Evolutionary conservation across 2,797 vertebrate species (phyloP).

Genomic region (Nasua narica): DNA sequence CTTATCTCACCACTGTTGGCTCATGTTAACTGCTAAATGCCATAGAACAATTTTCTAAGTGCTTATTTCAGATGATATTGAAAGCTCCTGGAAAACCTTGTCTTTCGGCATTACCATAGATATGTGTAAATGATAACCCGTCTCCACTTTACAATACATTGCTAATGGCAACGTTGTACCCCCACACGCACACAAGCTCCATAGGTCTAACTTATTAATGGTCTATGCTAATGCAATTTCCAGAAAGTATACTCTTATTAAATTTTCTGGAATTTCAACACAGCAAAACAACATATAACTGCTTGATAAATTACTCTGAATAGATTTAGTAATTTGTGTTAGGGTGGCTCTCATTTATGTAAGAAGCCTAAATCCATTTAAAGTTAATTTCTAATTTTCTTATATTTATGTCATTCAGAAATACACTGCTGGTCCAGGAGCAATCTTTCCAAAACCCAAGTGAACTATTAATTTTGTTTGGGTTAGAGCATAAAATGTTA

Average conservation of each 20-base stretch:
- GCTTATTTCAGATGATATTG: conserved; percentile 53
- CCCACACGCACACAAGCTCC: conserved; percentile 63
- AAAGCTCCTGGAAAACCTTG: conserved; percentile 31
- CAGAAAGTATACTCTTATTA: conserved; percentile 78
- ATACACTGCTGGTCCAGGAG: conserved; percentile 59
- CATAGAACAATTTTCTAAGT: conserved; percentile 15
- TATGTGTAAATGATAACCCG: conserved; percentile 61
- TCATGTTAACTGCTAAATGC: conserved; percentile 55
- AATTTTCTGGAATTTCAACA: conserved; percentile 76
- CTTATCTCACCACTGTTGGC: conserved; percentile 38
- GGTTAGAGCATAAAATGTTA: conserved; percentile 55
- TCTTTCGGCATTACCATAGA: conserved; percentile 56
- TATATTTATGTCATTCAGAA: conserved; percentile 69
- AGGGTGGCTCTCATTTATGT: conserved; percentile 65
- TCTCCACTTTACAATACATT: conserved; percentile 70
- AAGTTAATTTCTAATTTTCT: conserved; percentile 69
- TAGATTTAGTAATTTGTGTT: conserved; percentile 71
- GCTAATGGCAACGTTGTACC: conserved; percentile 78
- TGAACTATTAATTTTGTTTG: conserved; percentile 72
- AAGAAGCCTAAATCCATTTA: conserved; percentile 71
- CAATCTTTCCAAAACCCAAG: conserved; percentile 64
- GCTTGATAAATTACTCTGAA: conserved; percentile 77
- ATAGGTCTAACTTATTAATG: conserved; percentile 78
- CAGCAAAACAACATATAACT: conserved; percentile 66
- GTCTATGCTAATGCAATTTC: conserved; percentile 78